phyloP scores from a whole-genome alignment of 1,140 invertebrate species.

The Maconellicoccus hirsutus region DNA sequence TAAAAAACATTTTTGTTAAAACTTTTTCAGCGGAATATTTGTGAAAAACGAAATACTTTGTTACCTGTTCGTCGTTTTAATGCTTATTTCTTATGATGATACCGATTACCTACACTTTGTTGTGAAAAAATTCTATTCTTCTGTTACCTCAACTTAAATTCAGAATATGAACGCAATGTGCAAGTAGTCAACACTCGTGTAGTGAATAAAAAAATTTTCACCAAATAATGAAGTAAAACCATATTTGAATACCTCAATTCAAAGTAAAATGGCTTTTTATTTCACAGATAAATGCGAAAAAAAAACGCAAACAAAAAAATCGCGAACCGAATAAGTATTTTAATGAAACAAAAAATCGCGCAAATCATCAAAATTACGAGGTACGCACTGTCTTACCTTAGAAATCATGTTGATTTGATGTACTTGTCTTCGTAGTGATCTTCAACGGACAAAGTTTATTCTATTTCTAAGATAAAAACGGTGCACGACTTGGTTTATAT shows the following conservation, averaged over 20 bases:
- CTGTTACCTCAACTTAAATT: too few relatives aligned
- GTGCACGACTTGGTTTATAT: constrained; percentile 11
- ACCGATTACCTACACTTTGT: neutral
- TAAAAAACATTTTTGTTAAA: too few relatives aligned
- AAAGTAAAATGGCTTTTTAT: too few relatives aligned
- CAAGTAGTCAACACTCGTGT: neutral
- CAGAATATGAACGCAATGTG: too few relatives aligned
- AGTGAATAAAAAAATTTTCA: neutral
- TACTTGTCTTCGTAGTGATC: neutral
- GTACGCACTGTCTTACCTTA: constrained; percentile 9
- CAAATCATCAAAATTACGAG: neutral
- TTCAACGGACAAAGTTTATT: neutral
- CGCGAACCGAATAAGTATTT: neutral
- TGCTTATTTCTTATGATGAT: neutral
- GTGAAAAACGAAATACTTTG: too few relatives aligned
- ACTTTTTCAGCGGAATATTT: too few relatives aligned
- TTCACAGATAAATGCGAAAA: too few relatives aligned
- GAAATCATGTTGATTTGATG: constrained; percentile 3
- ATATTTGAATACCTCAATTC: neutral
- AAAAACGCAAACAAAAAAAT: neutral
- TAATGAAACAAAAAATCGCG: neutral
- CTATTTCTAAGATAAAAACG: constrained; percentile 8
- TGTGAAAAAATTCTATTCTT: too few relatives aligned
- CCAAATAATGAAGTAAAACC: neutral
- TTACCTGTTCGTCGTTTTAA: neutral